These are phyloP conservation scores for Melanerpes formicivorus DNA, from an alignment of 2,113 vertebrate species.

Conservation along the genomic window DNA sequence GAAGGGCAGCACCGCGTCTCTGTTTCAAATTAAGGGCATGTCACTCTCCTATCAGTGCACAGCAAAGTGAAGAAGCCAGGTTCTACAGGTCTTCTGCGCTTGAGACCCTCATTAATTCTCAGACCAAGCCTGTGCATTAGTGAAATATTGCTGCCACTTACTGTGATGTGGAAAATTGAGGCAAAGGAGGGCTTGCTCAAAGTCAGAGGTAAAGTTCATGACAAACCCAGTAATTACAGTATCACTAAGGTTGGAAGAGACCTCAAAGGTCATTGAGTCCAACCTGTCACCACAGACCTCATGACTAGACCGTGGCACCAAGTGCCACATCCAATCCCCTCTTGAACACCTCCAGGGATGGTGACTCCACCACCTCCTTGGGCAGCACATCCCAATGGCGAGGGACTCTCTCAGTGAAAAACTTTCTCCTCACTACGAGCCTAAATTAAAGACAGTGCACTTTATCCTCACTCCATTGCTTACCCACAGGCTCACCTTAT, in stretches of 20 bases:
- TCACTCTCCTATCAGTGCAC: slow-evolving; percentile 42
- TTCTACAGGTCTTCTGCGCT: slow-evolving; percentile 24
- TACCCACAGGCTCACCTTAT: not conserved
- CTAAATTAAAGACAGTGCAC: not conserved
- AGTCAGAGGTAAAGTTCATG: not conserved
- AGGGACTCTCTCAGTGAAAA: no score
- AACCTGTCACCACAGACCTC: no score
- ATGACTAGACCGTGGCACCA: no score
- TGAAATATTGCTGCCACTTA: slow-evolving; percentile 13
- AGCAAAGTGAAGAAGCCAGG: slow-evolving; percentile 19
- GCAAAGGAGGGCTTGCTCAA: not conserved
- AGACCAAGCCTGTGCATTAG: not conserved
- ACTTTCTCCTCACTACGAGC: no score
- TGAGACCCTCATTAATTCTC: slow-evolving; percentile 34
- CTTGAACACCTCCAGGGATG: no score
- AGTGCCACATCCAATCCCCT: no score
- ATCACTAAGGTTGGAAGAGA: no score
- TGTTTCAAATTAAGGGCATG: slow-evolving; percentile 64
- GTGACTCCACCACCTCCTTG: no score
- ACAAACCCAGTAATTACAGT: not conserved
- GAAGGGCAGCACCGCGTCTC: slow-evolving; percentile 53
- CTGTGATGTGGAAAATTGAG: slow-evolving; percentile 25
- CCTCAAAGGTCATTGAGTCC: no score
- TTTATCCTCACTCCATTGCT: not conserved
- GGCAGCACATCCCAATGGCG: no score